Evolutionary conservation across 1,140 invertebrate genomes (phyloP), one percentile per base, ranked within the genome.

Genomic region (Megalopta genalis): DNA sequence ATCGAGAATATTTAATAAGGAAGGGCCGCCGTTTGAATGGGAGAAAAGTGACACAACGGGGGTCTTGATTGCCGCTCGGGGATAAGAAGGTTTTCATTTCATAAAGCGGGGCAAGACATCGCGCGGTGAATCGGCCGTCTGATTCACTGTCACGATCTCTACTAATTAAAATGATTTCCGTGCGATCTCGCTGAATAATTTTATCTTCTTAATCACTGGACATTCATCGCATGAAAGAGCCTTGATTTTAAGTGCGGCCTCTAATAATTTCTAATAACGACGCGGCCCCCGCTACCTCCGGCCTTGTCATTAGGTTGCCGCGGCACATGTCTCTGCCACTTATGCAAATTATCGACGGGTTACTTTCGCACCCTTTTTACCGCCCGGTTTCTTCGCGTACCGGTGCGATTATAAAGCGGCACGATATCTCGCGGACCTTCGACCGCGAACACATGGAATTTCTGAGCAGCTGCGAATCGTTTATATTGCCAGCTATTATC

Each of bases 221-320:
- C 85, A 93, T 93, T 93, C 92, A 93, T 90, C 89, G 87, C 83
- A 89, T 93, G 92, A 93, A 93, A 93, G 92, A 91, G 89, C 90
- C 90, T 90, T 93, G 91, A 93, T 93, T 93, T 91, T 91, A 92
- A 92, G 89, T 90, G 90, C 83, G 83, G 87, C 84, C 89, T 92
- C 87, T 91, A 91, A 91, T 92, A 92, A 92, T 92, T 92, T 92
- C 88, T 91, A 91, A 92, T 92, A 92, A 90, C 88, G 88, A 88
- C 81, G 86, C 21, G 83, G 87, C 82, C 88, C 49, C 25, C 86
- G 76, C 81, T 42, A 12, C 79, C 68, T n/a, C n/a, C 72, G 86
- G 83, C 85, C 87, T 90, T 92, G 90, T 92, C 88, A 92, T 92
- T 90, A 84, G 60, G 42, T 88, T 83, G 80, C 81, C 68, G 46